These are phyloP conservation scores for Deroplatys truncata DNA, from an alignment of 2,888 invertebrate genomes.

Conservation along the genomic window DNA sequence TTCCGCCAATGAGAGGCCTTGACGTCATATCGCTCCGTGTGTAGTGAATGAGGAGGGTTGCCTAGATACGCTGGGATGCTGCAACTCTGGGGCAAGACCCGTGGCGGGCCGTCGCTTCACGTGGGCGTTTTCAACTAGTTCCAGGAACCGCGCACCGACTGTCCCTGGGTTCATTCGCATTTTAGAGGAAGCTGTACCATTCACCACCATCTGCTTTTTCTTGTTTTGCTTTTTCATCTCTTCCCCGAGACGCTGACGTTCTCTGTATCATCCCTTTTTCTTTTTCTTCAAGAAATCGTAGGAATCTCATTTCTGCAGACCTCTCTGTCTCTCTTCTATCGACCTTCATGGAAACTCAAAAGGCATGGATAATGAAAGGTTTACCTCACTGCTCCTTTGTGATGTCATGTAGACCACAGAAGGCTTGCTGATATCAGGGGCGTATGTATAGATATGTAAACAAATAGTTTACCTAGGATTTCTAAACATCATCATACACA, in stretches of 20 bases:
- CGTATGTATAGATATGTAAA: too few species aligned
- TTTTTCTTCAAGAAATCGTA: background rate
- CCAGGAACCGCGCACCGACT: background rate
- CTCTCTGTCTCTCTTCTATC: background rate
- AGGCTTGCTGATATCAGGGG: background rate
- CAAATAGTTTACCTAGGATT: too few species aligned
- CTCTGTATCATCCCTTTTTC: background rate
- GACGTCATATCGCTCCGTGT: conserved; percentile 4
- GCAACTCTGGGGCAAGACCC: background rate
- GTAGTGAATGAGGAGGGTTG: background rate
- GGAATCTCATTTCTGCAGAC: too few species aligned
- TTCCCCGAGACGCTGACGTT: background rate
- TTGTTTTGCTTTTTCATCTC: background rate
- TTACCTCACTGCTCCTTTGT: background rate
- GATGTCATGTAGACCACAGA: background rate
- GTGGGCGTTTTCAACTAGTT: background rate
- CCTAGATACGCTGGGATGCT: background rate
- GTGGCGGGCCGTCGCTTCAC: background rate
- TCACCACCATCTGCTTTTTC: background rate
- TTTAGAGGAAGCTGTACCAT: background rate
- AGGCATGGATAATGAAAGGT: background rate
- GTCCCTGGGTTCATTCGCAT: background rate
- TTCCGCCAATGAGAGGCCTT: conserved; percentile 5
- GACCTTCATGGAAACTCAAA: background rate
- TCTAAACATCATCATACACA: too few species aligned